Conservation (phyloP, 2,888 invertebrate species). For the Xestia rhomboidea region DNA sequence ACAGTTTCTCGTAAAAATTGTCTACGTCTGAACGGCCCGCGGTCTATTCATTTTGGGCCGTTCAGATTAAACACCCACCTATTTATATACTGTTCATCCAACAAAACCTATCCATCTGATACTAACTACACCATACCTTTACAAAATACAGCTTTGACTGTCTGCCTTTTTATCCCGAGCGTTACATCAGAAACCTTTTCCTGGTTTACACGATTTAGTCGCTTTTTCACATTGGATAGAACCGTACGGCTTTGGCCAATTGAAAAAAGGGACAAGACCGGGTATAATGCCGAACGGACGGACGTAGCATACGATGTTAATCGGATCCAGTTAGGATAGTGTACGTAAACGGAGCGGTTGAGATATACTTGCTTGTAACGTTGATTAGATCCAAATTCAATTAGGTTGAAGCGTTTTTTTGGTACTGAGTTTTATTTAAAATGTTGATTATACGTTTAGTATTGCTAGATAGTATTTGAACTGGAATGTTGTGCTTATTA, state of each 20-base stretch:
- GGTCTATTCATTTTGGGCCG: too few relatives aligned
- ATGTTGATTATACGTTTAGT: not conserved
- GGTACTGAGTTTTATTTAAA: not conserved
- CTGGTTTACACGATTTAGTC: conserved; percentile 69
- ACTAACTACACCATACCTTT: conserved; percentile 2
- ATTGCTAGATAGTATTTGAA: not conserved
- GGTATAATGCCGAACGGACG: conserved; percentile 65
- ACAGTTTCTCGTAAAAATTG: not conserved
- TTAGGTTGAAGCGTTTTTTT: conserved; percentile 31
- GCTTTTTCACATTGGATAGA: conserved; percentile 63
- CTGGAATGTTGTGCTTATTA: not conserved
- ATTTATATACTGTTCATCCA: not conserved
- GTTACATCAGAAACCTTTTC: conserved; percentile 70
- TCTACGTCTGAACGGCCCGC: too few relatives aligned
- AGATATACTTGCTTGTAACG: conserved; percentile 53
- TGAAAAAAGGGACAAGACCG: conserved; percentile 70
- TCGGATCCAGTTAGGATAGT: conserved; percentile 72
- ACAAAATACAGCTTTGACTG: conserved; percentile 35
- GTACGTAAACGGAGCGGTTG: conserved; percentile 57
- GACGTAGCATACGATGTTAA: conserved; percentile 68
- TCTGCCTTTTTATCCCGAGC: conserved; percentile 40
- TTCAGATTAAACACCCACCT: not conserved
- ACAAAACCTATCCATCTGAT: not conserved
- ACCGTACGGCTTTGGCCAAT: conserved; percentile 69
- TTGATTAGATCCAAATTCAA: conserved; percentile 60